phyloP scores from a whole-genome alignment of 2,888 invertebrate genomes.

The Epistrophe eligans region DNA sequence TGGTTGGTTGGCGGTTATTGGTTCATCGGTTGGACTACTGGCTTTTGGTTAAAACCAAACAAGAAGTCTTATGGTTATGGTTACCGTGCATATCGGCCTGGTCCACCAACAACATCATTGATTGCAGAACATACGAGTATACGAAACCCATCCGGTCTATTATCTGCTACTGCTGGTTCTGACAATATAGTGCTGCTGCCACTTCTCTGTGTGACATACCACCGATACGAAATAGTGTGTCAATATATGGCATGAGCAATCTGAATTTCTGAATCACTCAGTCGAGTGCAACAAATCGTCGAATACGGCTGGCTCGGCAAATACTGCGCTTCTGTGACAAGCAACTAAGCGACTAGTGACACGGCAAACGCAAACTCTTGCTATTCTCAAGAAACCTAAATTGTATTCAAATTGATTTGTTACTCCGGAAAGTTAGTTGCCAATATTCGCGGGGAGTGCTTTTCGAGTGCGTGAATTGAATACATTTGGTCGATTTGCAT shows the following conservation, averaged over 20 bases:
- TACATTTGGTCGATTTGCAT: conserved; percentile 36
- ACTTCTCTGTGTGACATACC: conserved; percentile 75
- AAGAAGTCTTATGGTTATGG: conserved; percentile 48
- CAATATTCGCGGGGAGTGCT: conserved; percentile 56
- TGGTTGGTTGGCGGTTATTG: conserved; percentile 55
- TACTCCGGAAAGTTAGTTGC: conserved; percentile 66
- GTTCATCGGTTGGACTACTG: conserved; percentile 64
- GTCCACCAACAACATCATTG: conserved; percentile 67
- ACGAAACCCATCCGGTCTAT: conserved; percentile 69
- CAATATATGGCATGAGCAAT: conserved; percentile 68
- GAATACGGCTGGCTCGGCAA: conserved; percentile 68
- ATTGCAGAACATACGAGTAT: conserved; percentile 46
- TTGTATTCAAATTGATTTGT: conserved; percentile 76
- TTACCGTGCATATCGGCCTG: conserved; percentile 54
- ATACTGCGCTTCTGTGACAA: conserved; percentile 34
- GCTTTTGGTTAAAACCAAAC: conserved; percentile 64
- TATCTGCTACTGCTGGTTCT: conserved; percentile 61
- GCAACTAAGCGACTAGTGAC: background rate
- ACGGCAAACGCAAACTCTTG: conserved; percentile 49
- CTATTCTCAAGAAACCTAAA: conserved; percentile 58
- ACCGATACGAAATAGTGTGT: conserved; percentile 71
- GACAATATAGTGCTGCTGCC: conserved; percentile 42
- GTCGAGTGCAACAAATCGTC: conserved; percentile 76
- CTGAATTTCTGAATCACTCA: conserved; percentile 75
- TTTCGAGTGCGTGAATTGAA: conserved; percentile 73